Base-by-base conservation (phyloP, 2,888 invertebrate genomes). In the Acanthosoma haemorrhoidale region DNA sequence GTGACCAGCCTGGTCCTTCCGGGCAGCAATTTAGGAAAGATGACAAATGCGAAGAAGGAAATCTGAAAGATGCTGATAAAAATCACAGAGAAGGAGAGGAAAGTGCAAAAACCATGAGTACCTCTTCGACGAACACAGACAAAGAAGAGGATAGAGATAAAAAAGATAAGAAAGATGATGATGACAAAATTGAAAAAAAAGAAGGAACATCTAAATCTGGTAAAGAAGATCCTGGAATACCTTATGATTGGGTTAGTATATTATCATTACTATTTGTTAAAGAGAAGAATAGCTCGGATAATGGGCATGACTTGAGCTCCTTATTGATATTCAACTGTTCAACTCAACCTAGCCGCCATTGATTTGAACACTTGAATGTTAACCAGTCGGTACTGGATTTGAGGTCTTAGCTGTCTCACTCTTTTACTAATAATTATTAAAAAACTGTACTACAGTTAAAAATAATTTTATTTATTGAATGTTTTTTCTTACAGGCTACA, bases 181-280 rank as follows among this genome's bases (percentile, higher is more conserved):
- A 81, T 2, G 83, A 84, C 39, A 84, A 84, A 2, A 81, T 84
- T n/a, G 80, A 81, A 0, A 80, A 83, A 70, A 84, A 84, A 1
- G 63, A 67, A 11, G 64, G 74, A 39, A 60, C 73, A 32, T 68
- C 75, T n/a, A 77, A 73, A 64, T 73, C 36, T 74, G 80, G 82
- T 0, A 88, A 87, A 78, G 89, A 89, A 78, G 91, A 89, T 75
- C 89, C 90, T 77, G 91, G 90, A 75, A 88, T 93, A 79, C 91
- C 92, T 0, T 93, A 93, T 76, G 93, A 94, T 78, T 94, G 94
- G 94, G 86, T 85, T n/a, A n/a, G n/a, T n/a, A n/a, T n/a, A n/a
- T n/a, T n/a, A n/a, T n/a, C n/a, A n/a, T n/a, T n/a, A n/a, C n/a
- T n/a, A n/a, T n/a, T n/a, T n/a, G n/a, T n/a, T n/a, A n/a, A n/a